phyloP scores from a whole-genome alignment of 2,797 vertebrate species.

The Paratrypauchen microcephalus region DNA sequence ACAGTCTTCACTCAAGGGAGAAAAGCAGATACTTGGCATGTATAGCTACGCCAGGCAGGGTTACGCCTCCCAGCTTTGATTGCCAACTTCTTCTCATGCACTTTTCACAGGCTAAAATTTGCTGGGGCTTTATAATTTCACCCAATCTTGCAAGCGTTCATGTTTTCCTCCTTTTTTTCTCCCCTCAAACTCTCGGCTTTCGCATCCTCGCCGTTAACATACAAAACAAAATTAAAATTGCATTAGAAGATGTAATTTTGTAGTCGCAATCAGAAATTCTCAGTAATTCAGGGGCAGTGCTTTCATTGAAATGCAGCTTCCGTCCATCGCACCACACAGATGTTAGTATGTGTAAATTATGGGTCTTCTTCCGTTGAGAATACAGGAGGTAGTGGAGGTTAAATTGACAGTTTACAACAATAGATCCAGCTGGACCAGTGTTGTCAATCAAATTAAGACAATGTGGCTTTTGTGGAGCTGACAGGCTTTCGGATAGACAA shows the following conservation, averaged over 20 bases:
- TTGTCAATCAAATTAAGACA: constrained; percentile 54
- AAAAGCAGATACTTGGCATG: constrained; percentile 81
- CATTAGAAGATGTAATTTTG: constrained; percentile 84
- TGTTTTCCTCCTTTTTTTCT: neutral
- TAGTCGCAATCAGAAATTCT: constrained; percentile 81
- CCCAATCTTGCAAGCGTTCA: constrained; percentile 75
- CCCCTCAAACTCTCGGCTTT: constrained; percentile 36
- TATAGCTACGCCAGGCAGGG: constrained; percentile 77
- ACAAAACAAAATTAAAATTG: constrained; percentile 85
- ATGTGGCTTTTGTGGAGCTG: constrained; percentile 37
- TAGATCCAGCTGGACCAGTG: constrained; percentile 75
- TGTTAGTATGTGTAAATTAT: constrained; percentile 68
- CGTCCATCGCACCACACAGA: constrained; percentile 82
- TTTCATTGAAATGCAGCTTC: constrained; percentile 81
- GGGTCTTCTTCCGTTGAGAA: constrained; percentile 67
- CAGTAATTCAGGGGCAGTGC: constrained; percentile 82
- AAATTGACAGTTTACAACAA: constrained; percentile 64
- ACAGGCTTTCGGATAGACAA: constrained; percentile 15
- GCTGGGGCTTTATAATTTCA: constrained; percentile 79
- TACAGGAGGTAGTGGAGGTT: constrained; percentile 48
- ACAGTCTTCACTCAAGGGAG: constrained; percentile 79
- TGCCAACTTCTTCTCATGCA: constrained; percentile 83
- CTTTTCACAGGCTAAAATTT: constrained; percentile 77
- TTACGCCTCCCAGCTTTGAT: constrained; percentile 83
- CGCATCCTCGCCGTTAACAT: constrained; percentile 66